Conservation (phyloP, 2,797 vertebrate species). For the Pelodytes ibericus region DNA sequence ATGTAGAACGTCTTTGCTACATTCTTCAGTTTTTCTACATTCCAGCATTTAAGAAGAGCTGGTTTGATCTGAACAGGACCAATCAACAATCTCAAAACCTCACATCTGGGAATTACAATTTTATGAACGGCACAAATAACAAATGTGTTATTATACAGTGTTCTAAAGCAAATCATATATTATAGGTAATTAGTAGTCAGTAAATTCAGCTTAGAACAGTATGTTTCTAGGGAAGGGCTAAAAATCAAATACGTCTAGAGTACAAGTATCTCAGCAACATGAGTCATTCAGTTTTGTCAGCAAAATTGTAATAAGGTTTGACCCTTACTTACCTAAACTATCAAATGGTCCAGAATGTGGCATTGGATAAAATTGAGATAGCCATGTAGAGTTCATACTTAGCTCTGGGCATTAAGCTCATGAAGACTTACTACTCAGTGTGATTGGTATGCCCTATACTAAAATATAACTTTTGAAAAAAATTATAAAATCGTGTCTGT, state of each 20-base stretch:
- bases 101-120: neutral
- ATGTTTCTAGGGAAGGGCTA: conserved; percentile 2
- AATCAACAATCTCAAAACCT: conserved; percentile 20
- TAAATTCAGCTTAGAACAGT: conserved; percentile 27
- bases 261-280: conserved; percentile 22
- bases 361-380: too few relatives aligned
- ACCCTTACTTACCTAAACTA: too few relatives aligned
- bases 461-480: too few relatives aligned
- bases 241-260: conserved; percentile 30
- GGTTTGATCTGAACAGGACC: conserved; percentile 23
- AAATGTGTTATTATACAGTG: conserved; percentile 28
- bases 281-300: conserved; percentile 1
- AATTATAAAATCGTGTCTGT: too few relatives aligned
- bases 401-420: too few relatives aligned
- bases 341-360: too few relatives aligned
- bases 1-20: neutral
- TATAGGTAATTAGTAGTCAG: conserved; percentile 48
- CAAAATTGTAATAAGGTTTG: neutral
- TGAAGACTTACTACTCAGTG: too few relatives aligned
- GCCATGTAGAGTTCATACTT: too few relatives aligned
- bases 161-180: conserved; percentile 12
- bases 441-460: too few relatives aligned
- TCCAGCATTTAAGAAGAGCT: conserved; percentile 32
- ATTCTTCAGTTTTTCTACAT: neutral
- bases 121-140: conserved; percentile 21